Percentiles rank a stretch among this genome's conserved stretches.
phyloP scores from a whole-genome alignment of 53 echinoderm and acorn worm genomes.

The Holothuria leucospilota region DNA sequence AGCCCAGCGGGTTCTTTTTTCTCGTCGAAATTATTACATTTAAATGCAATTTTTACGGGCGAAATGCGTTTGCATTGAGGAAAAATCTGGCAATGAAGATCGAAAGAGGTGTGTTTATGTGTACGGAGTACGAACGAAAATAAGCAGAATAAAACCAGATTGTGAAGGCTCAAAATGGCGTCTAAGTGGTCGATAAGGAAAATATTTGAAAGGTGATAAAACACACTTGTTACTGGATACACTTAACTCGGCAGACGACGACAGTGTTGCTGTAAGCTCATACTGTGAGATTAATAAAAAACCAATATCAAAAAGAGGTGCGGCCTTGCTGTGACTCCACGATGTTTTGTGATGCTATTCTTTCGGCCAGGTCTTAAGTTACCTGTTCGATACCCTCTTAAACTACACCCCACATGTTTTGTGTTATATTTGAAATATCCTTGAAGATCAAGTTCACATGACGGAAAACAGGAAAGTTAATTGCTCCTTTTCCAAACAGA shows the following conservation, averaged over 20 bases:
- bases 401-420: no score
- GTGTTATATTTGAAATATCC: neutral
- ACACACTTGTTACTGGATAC: neutral
- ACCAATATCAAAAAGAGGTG: neutral
- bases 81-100: slow-evolving; percentile 9
- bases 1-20: slow-evolving; percentile 12
- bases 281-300: no score
- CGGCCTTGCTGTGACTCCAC: neutral
- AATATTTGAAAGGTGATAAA: neutral
- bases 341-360: no score
- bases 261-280: no score
- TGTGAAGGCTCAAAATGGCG: slow-evolving; percentile 29
- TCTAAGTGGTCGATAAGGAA: neutral
- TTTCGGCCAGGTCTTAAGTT: no score
- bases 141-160: neutral
- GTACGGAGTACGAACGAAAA: neutral
- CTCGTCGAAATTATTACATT: slow-evolving; percentile 36
- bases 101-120: slow-evolving; percentile 22
- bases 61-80: slow-evolving; percentile 28
- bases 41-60: slow-evolving; percentile 29
- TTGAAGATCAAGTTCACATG: neutral
- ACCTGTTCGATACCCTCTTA: no score
- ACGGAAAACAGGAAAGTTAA: neutral
- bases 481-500: neutral
- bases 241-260: neutral